Conservation (phyloP, 2,888 invertebrate species). For the Trissolcus japonicus region DNA sequence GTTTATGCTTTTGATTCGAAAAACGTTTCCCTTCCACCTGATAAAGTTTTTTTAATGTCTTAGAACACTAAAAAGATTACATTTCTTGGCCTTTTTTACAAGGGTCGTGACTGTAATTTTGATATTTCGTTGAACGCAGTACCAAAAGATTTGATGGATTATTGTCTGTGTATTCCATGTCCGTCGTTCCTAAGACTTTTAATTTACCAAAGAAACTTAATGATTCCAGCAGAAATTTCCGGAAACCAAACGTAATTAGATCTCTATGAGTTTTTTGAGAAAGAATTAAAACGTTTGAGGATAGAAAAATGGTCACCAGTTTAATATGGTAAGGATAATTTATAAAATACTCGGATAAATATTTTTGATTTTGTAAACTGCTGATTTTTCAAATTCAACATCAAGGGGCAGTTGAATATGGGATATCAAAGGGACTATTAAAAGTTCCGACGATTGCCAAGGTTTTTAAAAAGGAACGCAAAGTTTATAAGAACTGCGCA, state of each 20-base stretch:
- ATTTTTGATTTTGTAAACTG: too few species aligned
- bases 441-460: slow-evolving; percentile 34
- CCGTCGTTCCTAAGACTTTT: slow-evolving; percentile 52
- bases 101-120: slow-evolving; percentile 57
- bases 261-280: neutral
- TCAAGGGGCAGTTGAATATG: slow-evolving; percentile 20
- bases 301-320: slow-evolving; percentile 16
- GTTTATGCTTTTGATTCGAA: too few species aligned
- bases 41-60: too few species aligned
- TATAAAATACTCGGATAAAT: too few species aligned
- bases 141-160: slow-evolving; percentile 58
- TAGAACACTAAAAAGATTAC: slow-evolving; percentile 45
- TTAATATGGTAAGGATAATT: too few species aligned
- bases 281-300: slow-evolving; percentile 14
- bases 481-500: slow-evolving; percentile 26
- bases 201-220: slow-evolving; percentile 54
- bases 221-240: slow-evolving; percentile 47
- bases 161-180: slow-evolving; percentile 55
- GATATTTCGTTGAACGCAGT: slow-evolving; percentile 54
- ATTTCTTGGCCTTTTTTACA: slow-evolving; percentile 49
- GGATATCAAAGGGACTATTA: slow-evolving; percentile 30
- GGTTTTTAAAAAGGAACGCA: slow-evolving; percentile 41
- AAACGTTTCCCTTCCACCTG: neutral
- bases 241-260: slow-evolving; percentile 40
- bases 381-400: slow-evolving; percentile 22